These are phyloP conservation scores for Malaclemys terrapin DNA, from an alignment of 2,113 vertebrate genomes.

Conservation along the genomic window DNA sequence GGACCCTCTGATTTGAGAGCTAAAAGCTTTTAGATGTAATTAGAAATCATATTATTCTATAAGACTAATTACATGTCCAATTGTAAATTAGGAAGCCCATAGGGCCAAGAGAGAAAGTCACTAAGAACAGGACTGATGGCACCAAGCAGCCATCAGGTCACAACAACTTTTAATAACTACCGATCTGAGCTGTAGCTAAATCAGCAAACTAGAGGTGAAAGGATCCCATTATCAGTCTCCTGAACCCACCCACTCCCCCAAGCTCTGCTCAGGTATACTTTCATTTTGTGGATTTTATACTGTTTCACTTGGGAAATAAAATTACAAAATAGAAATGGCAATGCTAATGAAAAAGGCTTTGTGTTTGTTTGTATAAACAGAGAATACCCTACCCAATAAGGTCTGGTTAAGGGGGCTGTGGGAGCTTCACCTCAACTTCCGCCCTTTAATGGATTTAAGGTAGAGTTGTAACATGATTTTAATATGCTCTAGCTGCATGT, in stretches of 20 bases:
- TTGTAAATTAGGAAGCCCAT: background rate
- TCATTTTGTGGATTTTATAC: slow-evolving; percentile 63
- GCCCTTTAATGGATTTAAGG: slow-evolving; percentile 27
- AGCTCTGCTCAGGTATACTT: background rate
- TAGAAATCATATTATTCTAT: background rate
- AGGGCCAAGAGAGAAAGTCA: background rate
- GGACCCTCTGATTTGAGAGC: background rate
- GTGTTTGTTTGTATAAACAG: slow-evolving; percentile 32
- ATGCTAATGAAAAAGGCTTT: background rate
- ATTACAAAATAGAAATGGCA: slow-evolving; percentile 67
- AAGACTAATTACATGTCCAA: background rate
- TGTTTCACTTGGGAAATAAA: slow-evolving; percentile 70
- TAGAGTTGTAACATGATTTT: slow-evolving; percentile 18
- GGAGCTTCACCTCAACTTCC: background rate
- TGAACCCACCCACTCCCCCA: background rate
- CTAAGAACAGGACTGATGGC: background rate
- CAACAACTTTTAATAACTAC: background rate
- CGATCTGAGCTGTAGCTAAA: background rate
- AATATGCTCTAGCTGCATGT: background rate
- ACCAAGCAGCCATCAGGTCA: background rate
- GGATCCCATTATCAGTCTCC: background rate
- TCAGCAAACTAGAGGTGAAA: background rate
- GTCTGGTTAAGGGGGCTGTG: slow-evolving; percentile 44
- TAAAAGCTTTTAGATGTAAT: background rate
- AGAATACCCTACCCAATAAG: slow-evolving; percentile 13